Conservation (phyloP, 1,140 invertebrate species). For the Drosophila suzukii region DNA sequence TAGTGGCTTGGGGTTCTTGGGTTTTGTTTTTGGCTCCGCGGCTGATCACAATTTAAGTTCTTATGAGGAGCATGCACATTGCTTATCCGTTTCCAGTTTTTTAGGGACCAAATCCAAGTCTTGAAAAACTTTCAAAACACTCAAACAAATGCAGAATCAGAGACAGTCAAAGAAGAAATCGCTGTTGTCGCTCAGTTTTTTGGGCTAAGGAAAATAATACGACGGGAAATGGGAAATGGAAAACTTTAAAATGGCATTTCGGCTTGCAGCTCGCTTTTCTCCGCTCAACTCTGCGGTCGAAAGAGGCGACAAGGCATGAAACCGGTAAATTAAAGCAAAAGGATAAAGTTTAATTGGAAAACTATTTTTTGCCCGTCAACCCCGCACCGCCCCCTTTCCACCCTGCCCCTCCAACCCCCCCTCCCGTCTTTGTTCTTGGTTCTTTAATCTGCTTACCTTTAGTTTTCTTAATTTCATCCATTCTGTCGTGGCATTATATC, state of each 20-base stretch:
- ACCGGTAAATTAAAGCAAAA: conserved; percentile 84
- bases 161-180: conserved; percentile 61
- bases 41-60: conserved; percentile 41
- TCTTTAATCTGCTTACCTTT: conserved; percentile 82
- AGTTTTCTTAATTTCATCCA: conserved; percentile 81
- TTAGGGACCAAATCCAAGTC: conserved; percentile 7
- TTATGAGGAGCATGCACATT: conserved; percentile 11
- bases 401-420: too few relatives aligned
- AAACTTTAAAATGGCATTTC: conserved; percentile 79
- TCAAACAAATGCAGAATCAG: conserved; percentile 37
- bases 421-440: conserved; percentile 23
- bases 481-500: conserved; percentile 78
- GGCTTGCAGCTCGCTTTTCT: conserved; percentile 49
- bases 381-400: background rate
- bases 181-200: conserved; percentile 28
- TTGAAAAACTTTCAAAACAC: conserved; percentile 46
- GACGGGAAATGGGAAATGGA: conserved; percentile 53
- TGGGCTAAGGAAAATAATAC: conserved; percentile 14
- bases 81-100: conserved; percentile 45
- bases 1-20: conserved; percentile 11
- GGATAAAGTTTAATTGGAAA: conserved; percentile 84
- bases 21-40: conserved; percentile 3
- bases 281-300: conserved; percentile 76
- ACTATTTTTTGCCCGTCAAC: conserved; percentile 77
- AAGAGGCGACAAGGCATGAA: conserved; percentile 84